Evolutionary conservation across 2,113 vertebrate genomes (phyloP).

Genomic region (Passer domesticus): DNA sequence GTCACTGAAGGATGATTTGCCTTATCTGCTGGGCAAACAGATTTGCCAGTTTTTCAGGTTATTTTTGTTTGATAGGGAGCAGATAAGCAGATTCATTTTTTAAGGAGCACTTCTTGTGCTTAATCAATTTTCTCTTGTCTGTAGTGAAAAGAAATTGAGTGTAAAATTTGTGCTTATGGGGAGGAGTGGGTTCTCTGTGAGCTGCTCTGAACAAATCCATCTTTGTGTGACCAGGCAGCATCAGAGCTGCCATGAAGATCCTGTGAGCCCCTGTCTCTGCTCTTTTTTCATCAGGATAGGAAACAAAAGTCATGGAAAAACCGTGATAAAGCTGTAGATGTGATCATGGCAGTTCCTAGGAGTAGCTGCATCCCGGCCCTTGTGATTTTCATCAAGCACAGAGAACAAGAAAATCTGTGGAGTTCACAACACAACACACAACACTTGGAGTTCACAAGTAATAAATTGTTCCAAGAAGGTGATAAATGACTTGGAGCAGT

Average conservation of each 20-base stretch:
- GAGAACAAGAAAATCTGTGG: not conserved
- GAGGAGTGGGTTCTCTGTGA: not conserved
- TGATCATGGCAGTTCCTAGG: not conserved
- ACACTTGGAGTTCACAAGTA: not conserved
- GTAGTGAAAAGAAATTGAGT: not conserved
- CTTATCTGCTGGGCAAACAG: not conserved
- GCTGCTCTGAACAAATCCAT: not conserved
- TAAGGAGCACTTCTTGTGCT: not conserved
- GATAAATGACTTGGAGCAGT: not conserved
- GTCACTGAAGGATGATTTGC: not conserved
- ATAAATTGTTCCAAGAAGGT: rapidly evolving
- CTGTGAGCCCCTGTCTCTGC: not conserved
- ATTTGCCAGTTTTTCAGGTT: not conserved
- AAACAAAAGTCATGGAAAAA: not conserved
- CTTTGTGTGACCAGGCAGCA: not conserved
- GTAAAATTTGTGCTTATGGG: not conserved
- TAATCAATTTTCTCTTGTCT: not conserved
- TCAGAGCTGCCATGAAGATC: not conserved
- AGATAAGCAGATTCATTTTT: not conserved
- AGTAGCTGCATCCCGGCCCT: not conserved
- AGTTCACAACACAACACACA: not conserved
- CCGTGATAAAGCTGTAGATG: not conserved
- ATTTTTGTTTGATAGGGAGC: not conserved
- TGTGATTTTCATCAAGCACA: not conserved
- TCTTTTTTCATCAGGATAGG: not conserved